Percentiles rank a stretch among this genome's conserved stretches.
phyloP scores from a whole-genome alignment of 2,113 vertebrate genomes.

The Halcyon senegalensis region DNA sequence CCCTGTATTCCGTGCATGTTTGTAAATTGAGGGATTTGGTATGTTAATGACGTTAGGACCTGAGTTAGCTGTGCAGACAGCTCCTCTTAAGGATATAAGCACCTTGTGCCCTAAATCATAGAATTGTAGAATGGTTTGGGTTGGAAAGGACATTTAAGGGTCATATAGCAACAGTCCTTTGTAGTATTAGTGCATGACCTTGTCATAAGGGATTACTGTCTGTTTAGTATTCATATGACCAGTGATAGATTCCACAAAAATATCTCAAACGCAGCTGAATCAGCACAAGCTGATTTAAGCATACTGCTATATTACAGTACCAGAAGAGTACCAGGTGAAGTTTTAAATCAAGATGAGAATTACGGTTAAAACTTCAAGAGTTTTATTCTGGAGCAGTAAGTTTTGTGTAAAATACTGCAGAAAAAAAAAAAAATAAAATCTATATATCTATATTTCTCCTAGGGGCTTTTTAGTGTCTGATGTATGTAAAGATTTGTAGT shows the following conservation, averaged over 20 bases:
- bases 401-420: not conserved
- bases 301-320: not conserved
- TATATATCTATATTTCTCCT: not conserved
- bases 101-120: not conserved
- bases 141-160: not conserved
- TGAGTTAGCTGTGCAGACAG: not conserved
- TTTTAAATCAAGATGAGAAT: not conserved
- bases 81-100: not conserved
- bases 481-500: not conserved
- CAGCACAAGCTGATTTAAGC: not conserved
- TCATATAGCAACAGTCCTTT: not conserved
- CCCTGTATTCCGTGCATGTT: not conserved
- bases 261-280: not conserved
- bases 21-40: not conserved
- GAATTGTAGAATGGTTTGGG: not conserved
- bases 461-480: not conserved
- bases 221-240: not conserved
- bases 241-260: not conserved
- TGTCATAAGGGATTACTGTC: not conserved
- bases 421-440: no score
- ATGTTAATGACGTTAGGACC: not conserved
- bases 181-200: not conserved
- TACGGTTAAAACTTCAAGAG: not conserved
- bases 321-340: not conserved
- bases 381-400: not conserved